Percentiles rank a stretch among this genome's conserved stretches.
Conservation (phyloP, 2,797 vertebrate genomes). For the Neopelma chrysocephalum region DNA sequence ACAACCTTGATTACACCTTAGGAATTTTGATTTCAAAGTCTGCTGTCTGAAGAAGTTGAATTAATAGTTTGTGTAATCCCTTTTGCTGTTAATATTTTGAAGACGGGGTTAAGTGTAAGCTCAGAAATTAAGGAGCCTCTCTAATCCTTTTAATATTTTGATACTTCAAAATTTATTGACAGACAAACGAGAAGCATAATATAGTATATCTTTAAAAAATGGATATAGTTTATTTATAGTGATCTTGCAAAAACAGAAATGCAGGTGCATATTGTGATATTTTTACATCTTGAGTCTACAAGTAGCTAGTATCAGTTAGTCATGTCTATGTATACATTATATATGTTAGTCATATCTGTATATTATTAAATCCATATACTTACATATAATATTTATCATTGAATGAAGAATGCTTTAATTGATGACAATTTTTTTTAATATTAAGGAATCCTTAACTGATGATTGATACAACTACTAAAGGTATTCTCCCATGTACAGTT, state of each 20-base stretch:
- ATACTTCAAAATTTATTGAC: constrained; percentile 44
- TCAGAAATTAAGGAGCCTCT: constrained; percentile 25
- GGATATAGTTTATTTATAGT: background rate
- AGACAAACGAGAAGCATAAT: background rate
- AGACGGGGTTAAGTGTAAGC: background rate
- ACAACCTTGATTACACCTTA: background rate
- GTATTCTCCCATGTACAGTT: background rate
- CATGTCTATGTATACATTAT: background rate
- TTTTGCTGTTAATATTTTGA: constrained; percentile 48
- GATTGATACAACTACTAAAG: background rate
- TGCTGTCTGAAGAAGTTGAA: background rate
- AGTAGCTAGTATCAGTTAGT: background rate
- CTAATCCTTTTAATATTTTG: constrained; percentile 34
- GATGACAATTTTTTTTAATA: background rate
- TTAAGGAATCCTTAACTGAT: background rate
- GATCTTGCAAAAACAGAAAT: background rate
- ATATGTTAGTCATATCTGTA: background rate
- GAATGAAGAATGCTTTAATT: background rate
- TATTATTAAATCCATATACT: background rate
- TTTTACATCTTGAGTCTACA: background rate
- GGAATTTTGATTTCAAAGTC: background rate
- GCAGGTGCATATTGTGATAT: background rate
- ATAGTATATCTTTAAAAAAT: background rate
- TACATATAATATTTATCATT: background rate
- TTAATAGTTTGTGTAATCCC: constrained; percentile 14